Conservation (phyloP, 1,140 invertebrate genomes). For the Chrysopa pallens region DNA sequence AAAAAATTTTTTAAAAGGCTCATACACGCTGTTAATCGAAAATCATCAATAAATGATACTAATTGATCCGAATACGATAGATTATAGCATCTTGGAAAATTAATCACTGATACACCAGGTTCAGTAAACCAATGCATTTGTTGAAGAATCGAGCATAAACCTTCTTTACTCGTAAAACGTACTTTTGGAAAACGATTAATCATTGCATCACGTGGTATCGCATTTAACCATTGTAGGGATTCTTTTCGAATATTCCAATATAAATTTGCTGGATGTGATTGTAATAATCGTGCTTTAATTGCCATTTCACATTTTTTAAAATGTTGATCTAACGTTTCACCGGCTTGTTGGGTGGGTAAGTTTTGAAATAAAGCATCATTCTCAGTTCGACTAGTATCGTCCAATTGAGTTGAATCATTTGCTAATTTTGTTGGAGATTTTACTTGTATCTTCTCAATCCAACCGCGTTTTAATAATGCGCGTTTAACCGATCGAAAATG, state of each 20-base stretch:
- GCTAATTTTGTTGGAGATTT: background rate
- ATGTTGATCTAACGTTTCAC: slow-evolving; percentile 18
- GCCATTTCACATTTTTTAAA: slow-evolving; percentile 33
- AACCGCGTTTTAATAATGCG: slow-evolving; percentile 35
- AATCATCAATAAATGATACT: slow-evolving; percentile 77
- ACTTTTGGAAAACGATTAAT: slow-evolving; percentile 65
- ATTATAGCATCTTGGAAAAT: slow-evolving; percentile 68
- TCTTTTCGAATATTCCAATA: slow-evolving; percentile 77
- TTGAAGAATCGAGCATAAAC: slow-evolving; percentile 60
- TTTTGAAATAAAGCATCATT: slow-evolving; percentile 20
- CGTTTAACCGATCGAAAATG: slow-evolving; percentile 28
- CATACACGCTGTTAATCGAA: slow-evolving; percentile 71
- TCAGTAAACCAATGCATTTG: slow-evolving; percentile 84
- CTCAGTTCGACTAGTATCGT: slow-evolving; percentile 3
- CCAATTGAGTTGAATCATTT: slow-evolving; percentile 2
- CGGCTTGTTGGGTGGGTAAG: slow-evolving; percentile 27
- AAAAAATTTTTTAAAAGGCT: slow-evolving; percentile 61
- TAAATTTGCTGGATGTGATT: slow-evolving; percentile 54
- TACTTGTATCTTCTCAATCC: slow-evolving; percentile 33
- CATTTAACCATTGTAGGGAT: slow-evolving; percentile 46
- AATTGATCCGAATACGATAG: slow-evolving; percentile 54
- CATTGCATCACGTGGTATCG: slow-evolving; percentile 40
- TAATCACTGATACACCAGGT: slow-evolving; percentile 54
- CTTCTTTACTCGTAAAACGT: slow-evolving; percentile 80
- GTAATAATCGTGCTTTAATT: slow-evolving; percentile 42